phyloP scores from a whole-genome alignment of 23 tunicate genomes.

The Diplosoma virens region DNA sequence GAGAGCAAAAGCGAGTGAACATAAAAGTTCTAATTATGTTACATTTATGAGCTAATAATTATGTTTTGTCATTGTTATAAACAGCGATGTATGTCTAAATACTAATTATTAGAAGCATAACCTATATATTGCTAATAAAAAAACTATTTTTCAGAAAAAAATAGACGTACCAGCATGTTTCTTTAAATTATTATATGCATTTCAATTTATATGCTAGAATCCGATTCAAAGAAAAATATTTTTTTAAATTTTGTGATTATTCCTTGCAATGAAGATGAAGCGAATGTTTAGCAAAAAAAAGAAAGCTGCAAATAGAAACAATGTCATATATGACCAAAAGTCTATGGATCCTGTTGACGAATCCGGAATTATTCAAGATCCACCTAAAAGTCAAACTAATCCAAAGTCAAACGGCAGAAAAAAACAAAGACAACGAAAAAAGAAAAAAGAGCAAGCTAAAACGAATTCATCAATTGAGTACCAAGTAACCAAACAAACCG shows the following conservation, averaged over 20 bases:
- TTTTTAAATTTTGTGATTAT: not conserved
- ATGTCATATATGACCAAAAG: not conserved
- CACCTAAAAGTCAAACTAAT: not conserved
- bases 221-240: not conserved
- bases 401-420: not conserved
- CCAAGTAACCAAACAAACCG: not conserved
- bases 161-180: no score
- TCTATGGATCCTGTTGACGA: not conserved
- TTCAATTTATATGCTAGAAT: no score
- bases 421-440: not conserved
- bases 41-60: no score
- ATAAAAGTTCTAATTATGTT: no score
- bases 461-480: not conserved
- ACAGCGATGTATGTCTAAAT: no score
- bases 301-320: not conserved
- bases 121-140: no score
- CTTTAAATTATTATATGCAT: no score
- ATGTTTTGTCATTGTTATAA: no score
- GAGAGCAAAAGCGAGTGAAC: no score
- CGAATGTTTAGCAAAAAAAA: slow-evolving; percentile 55
- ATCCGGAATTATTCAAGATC: not conserved
- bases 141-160: no score
- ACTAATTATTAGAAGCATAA: no score
- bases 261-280: slow-evolving; percentile 61
- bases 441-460: not conserved